Percentiles rank a stretch among this genome's conserved stretches.
These are phyloP conservation scores for Onychomys arenicola DNA, from an alignment of 2,797 vertebrate genomes.

Conservation along the genomic window DNA sequence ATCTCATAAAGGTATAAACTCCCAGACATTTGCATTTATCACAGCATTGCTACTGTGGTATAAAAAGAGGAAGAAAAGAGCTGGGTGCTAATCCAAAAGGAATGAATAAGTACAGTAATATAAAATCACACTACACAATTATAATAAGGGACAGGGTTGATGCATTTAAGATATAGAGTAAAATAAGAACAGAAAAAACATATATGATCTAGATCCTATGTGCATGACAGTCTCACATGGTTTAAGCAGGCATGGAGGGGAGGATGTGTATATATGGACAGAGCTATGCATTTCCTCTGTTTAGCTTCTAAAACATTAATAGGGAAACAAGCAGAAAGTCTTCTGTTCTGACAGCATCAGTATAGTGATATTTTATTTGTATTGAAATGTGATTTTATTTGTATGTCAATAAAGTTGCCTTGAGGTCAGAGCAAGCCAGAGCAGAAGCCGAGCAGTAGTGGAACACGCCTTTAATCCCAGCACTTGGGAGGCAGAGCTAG, in stretches of 20 bases:
- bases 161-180: neutral
- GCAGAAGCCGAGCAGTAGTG: no score
- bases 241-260: neutral
- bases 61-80: neutral
- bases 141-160: neutral
- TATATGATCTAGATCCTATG: rapidly evolving
- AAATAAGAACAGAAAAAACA: neutral
- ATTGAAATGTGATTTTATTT: no score
- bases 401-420: no score
- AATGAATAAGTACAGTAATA: neutral
- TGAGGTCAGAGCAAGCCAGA: no score
- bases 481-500: no score
- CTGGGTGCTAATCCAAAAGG: neutral
- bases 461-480: no score
- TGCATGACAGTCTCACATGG: neutral
- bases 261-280: rapidly evolving
- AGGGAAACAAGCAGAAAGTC: neutral
- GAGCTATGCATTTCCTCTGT: neutral
- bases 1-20: neutral
- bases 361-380: no score
- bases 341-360: neutral
- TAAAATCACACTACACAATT: neutral
- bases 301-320: neutral
- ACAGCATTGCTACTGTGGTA: neutral
- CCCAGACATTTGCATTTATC: neutral